Evolutionary conservation across 2,797 vertebrate species (phyloP), one percentile per base, ranked within the genome.

Genomic region (Oceanodroma leucorhoa): DNA sequence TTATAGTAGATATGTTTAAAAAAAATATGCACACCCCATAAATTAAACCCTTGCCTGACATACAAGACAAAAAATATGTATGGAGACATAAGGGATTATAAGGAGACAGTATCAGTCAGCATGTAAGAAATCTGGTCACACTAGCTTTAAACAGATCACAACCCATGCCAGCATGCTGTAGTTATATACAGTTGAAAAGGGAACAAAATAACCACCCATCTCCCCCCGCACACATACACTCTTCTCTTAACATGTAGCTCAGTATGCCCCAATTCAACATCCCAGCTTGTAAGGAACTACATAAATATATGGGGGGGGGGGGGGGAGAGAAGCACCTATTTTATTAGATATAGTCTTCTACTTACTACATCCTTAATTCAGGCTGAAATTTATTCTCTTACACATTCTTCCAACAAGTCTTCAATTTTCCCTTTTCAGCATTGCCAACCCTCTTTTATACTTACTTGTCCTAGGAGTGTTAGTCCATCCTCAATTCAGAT

Each of bases 381-480:
- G 54, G 61, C 6, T 78, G 82, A 73, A 66, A 75, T 51, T 19
- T 20, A 29, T n/a, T 45, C 18, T 78, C n/a, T 51, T 32, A 27
- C 2, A 69, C 10, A 7, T n/a, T 36, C 76, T 55, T 41, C 75
- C 32, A 88, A 8, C 2, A 76, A n/a, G 7, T 11, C 67, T 84
- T 50, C 85, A 55, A 17, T 14, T 51, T 41, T 65, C 18, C 67
- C 11, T 83, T n/a, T 79, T 82, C 9, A 73, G 51, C 3, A 5
- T 26, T 70, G 62, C 16, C 51, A 91, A 24, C 40, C 11, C 14
- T 87, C 83, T 95, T 96, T 97, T 94, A 96, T 95, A 93, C 17
- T 69, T 69, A 14, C 38, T 81, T 86, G 51, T 82, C 70, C 40
- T 61, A 54, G 69, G 72, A 76, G 51, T n/a, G 60, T 90, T 71